Conservation (phyloP, 2,888 invertebrate species). For the Tetragnatha montana region DNA sequence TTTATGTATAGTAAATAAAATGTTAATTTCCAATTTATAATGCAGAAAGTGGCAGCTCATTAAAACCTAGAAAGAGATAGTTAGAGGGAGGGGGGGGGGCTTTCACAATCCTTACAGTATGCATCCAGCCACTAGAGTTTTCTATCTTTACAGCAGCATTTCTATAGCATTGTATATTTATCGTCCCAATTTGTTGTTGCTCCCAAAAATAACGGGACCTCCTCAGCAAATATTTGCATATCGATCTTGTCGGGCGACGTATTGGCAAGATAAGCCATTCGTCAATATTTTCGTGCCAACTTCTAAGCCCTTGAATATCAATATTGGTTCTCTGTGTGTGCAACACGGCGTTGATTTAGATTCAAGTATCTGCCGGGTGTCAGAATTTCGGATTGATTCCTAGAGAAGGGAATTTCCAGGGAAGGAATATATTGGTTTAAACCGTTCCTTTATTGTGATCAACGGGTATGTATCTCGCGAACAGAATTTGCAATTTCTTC, state of each 20-base stretch:
- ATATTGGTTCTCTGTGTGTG: slow-evolving; percentile 17
- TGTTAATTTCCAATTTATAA: too few species aligned
- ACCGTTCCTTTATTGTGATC: too few species aligned
- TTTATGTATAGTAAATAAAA: too few species aligned
- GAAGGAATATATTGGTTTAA: neutral
- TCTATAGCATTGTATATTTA: neutral
- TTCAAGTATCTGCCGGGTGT: neutral
- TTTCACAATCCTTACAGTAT: neutral
- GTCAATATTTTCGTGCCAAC: slow-evolving; percentile 18
- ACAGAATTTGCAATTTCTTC: too few species aligned
- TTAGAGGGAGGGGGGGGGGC: neutral
- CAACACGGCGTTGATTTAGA: slow-evolving; percentile 31
- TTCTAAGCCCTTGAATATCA: slow-evolving; percentile 17
- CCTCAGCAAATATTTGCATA: slow-evolving; percentile 32
- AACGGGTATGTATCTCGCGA: too few species aligned
- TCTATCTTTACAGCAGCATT: slow-evolving; percentile 1
- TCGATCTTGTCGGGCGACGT: slow-evolving; percentile 30
- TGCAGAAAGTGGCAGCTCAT: too few species aligned
- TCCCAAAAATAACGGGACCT: slow-evolving; percentile 11
- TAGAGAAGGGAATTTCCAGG: slow-evolving; percentile 3
- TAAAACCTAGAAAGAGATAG: neutral
- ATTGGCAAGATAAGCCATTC: slow-evolving; percentile 36
- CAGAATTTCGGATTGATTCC: slow-evolving; percentile 30
- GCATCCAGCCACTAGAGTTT: neutral
- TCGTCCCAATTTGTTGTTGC: slow-evolving; percentile 15